A percentile compares a stretch with the other conserved stretches of the same genome.
Conservation (phyloP, 53 echinoderm and acorn worm species). For the Henricia sp. region DNA sequence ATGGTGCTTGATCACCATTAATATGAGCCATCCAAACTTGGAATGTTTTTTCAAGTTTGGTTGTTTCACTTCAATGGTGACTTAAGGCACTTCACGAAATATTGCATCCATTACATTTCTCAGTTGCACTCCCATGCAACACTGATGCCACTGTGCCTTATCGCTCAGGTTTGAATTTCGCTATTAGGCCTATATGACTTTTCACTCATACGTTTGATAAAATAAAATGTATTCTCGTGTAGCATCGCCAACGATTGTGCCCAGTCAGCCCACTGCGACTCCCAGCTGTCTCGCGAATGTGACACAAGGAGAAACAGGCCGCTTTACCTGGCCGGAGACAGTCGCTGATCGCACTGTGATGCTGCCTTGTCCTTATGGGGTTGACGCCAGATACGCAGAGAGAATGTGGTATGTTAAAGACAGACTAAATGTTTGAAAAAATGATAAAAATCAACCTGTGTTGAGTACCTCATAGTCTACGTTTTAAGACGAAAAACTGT, state of each 20-base stretch:
- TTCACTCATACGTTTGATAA: too few species aligned
- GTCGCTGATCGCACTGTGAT: background rate
- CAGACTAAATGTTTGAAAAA: too few species aligned
- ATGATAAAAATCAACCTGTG: too few species aligned
- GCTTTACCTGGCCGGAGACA: conserved; percentile 60
- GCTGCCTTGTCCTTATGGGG: conserved; percentile 58
- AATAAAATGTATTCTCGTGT: too few species aligned
- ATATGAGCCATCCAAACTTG: too few species aligned
- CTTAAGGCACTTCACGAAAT: background rate
- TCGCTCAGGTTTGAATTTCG: too few species aligned
- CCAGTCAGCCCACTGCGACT: background rate
- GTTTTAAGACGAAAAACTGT: too few species aligned
- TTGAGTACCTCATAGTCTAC: too few species aligned
- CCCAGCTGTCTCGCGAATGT: conserved; percentile 55
- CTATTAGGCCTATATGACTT: too few species aligned
- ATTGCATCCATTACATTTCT: conserved; percentile 9
- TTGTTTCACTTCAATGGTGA: background rate
- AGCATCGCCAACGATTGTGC: too few species aligned
- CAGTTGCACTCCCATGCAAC: background rate
- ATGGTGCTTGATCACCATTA: too few species aligned
- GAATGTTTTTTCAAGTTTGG: background rate
- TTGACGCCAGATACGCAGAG: background rate
- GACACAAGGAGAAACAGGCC: conserved; percentile 45
- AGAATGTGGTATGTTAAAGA: conserved; percentile 60
- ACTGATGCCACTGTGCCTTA: too few species aligned